Evolutionary conservation across 2,888 invertebrate species (phyloP).

Genomic region (Rugalucina vietnamica): DNA sequence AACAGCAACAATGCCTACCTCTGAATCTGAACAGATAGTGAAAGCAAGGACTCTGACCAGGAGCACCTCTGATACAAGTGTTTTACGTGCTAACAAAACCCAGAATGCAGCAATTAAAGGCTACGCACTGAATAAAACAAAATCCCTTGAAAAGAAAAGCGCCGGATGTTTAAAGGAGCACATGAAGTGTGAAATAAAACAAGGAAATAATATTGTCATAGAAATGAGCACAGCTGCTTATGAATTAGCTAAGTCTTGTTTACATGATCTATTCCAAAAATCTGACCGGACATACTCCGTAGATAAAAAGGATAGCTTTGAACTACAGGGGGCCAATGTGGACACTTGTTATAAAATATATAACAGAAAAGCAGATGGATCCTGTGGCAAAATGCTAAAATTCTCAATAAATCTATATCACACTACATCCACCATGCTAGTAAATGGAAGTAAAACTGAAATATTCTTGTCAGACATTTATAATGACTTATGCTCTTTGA

Average conservation of each 20-base stretch:
- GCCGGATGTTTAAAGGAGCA: not conserved
- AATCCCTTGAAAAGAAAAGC: not conserved
- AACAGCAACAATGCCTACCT: not conserved
- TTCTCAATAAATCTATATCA: not conserved
- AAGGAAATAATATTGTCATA: not conserved
- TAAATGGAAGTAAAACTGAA: not conserved
- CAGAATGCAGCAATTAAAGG: not conserved
- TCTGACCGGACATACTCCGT: not conserved
- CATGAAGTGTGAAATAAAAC: slow-evolving; percentile 2
- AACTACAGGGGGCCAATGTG: not conserved
- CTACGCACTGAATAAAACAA: not conserved
- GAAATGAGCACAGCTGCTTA: slow-evolving; percentile 8
- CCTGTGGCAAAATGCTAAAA: not conserved
- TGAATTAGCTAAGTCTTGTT: not conserved
- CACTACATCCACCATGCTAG: not conserved
- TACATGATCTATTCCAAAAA: not conserved
- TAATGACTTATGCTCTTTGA: not conserved
- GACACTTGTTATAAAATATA: not conserved
- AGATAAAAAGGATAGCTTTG: not conserved
- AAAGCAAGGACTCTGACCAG: not conserved
- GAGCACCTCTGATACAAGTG: no score
- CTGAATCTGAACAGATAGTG: not conserved
- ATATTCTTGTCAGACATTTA: not conserved
- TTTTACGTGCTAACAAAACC: not conserved
- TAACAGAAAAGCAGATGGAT: not conserved